These are phyloP conservation scores for Lepidochitona cinerea DNA, from an alignment of 2,888 invertebrate genomes.

Conservation along the genomic window DNA sequence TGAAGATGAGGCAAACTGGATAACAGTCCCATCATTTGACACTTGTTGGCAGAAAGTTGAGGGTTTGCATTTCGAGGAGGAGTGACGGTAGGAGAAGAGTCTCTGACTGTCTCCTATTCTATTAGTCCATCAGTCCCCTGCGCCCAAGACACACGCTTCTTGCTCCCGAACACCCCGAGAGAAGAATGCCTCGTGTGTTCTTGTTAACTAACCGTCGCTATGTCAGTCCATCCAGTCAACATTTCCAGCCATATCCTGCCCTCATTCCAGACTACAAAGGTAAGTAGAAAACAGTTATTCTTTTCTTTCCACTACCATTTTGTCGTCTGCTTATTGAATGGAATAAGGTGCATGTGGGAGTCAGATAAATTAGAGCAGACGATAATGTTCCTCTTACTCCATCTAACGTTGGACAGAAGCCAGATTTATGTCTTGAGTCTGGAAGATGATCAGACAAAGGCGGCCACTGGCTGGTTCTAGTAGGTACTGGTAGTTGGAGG, in stretches of 20 bases:
- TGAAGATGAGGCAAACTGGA: not conserved
- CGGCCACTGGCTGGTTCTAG: not conserved
- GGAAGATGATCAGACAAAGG: not conserved
- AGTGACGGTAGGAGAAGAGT: too few species aligned
- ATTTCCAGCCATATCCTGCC: not conserved
- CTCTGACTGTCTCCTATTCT: too few species aligned
- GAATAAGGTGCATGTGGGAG: not conserved
- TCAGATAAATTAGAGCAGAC: not conserved
- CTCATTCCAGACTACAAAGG: not conserved
- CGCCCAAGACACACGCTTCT: not conserved
- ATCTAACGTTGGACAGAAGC: not conserved
- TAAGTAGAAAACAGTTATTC: not conserved
- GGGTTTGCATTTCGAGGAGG: too few species aligned
- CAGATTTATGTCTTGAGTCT: not conserved
- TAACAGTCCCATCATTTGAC: not conserved
- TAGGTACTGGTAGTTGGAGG: too few species aligned
- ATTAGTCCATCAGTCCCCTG: not conserved
- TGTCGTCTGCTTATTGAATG: not conserved
- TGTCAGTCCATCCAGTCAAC: conserved; percentile 5
- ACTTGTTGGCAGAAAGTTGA: conserved; percentile 1
- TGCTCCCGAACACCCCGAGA: not conserved
- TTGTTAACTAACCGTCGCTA: conserved; percentile 78
- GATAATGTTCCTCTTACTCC: not conserved
- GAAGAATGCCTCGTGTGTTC: conserved; percentile 77
- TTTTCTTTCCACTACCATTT: not conserved